A percentile compares a stretch with the other conserved stretches of the same genome.
phyloP scores from a whole-genome alignment of 2,797 vertebrate species.

The Holocentrus rufus region DNA sequence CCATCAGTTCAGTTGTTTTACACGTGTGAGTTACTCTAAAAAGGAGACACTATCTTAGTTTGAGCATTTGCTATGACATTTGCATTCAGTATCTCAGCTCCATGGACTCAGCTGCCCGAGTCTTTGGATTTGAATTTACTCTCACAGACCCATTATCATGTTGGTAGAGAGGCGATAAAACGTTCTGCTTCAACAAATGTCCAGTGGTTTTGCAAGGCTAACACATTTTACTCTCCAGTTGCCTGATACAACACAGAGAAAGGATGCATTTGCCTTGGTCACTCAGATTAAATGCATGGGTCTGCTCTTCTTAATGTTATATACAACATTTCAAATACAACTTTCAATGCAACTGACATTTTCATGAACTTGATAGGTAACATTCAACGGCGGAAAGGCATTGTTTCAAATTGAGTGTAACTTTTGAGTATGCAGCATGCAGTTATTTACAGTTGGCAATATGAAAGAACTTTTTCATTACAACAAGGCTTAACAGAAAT shows the following conservation, averaged over 20 bases:
- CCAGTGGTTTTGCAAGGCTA: not conserved
- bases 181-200: slow-evolving; percentile 23
- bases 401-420: not conserved
- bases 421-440: not conserved
- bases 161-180: slow-evolving; percentile 8
- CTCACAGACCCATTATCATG: not conserved
- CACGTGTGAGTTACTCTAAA: too few species aligned
- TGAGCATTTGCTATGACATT: slow-evolving; percentile 32
- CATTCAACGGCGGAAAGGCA: not conserved
- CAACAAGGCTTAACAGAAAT: too few species aligned
- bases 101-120: not conserved
- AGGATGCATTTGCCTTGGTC: not conserved
- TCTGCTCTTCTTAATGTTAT: not conserved
- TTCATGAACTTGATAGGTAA: not conserved
- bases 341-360: not conserved
- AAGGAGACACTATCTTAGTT: not conserved
- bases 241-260: not conserved
- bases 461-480: too few species aligned
- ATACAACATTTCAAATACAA: not conserved
- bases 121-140: slow-evolving; percentile 50
- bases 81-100: slow-evolving; percentile 54
- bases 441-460: too few species aligned
- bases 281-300: not conserved
- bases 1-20: not conserved
- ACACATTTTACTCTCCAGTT: not conserved